These are phyloP conservation scores for Cryptops parisi DNA, from an alignment of 2,888 invertebrate species.

Conservation along the genomic window DNA sequence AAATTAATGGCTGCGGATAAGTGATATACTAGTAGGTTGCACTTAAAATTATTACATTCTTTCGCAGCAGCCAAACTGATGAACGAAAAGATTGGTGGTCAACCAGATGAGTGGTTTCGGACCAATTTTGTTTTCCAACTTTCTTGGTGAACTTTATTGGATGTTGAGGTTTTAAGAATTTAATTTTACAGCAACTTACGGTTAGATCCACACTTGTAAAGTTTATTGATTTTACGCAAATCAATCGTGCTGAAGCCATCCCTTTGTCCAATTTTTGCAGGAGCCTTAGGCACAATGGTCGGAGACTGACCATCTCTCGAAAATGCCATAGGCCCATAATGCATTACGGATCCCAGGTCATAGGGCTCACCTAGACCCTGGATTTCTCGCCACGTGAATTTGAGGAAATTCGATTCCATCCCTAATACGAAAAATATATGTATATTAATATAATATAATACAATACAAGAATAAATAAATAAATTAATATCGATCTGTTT, in stretches of 20 bases:
- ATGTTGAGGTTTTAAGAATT: too few relatives aligned
- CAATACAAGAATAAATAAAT: too few relatives aligned
- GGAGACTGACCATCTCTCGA: constrained; percentile 25
- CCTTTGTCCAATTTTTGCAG: constrained; percentile 28
- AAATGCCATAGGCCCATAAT: constrained; percentile 31
- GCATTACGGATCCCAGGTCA: constrained; percentile 31
- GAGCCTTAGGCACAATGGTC: constrained; percentile 28
- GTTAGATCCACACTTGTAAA: constrained; percentile 24
- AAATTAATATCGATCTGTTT: too few relatives aligned
- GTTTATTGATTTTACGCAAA: constrained; percentile 25
- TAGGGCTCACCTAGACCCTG: constrained; percentile 27
- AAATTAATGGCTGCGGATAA: too few relatives aligned
- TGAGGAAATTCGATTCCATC: constrained; percentile 29
- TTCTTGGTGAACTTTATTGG: too few relatives aligned
- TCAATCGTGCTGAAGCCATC: constrained; percentile 27
- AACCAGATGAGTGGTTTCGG: too few relatives aligned
- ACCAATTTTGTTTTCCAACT: too few relatives aligned
- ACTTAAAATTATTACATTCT: too few relatives aligned
- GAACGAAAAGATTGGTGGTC: too few relatives aligned
- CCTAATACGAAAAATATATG: constrained; percentile 19
- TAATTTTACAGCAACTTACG: background rate
- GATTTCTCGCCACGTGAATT: constrained; percentile 26
- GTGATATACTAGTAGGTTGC: too few relatives aligned
- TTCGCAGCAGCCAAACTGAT: too few relatives aligned
- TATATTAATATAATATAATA: too few relatives aligned